Evolutionary conservation across 1,140 invertebrate species (phyloP), one percentile per base, ranked within the genome.

Genomic region (Drosophila kikkawai): DNA sequence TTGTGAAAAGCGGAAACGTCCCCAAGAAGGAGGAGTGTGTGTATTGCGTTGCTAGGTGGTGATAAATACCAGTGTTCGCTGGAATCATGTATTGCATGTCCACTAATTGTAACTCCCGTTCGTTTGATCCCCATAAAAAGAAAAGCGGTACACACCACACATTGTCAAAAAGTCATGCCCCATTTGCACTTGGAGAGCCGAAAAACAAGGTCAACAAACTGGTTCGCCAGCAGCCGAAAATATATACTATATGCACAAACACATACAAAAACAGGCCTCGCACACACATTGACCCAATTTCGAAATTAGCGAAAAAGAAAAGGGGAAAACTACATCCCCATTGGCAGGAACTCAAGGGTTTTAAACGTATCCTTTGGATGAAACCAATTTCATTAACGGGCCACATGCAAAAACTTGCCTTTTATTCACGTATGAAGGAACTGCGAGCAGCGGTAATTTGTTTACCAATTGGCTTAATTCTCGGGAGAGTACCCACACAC

Each of bases 121-220:
- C 15, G 64, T 12, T 37, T 75, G 69, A 82, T 75, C 59, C 55
- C 50, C 66, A 45, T 34, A 48, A 55, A 58, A n/a, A 50, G 51
- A 71, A 84, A 88, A 90, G 74, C 77, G 74, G 77, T 55, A 55
- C 51, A 39, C 53, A 29, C 47, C 47, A 87, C 77, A 83, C 65
- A 88, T 80, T 82, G 84, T 83, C 83, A 77, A 87, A 83, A 77
- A 86, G 75, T 82, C 83, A 84, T 79, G 65, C 78, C 67, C 50
- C 84, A 78, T 75, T 80, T 87, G 84, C 85, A 87, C 85, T 87
- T 87, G 85, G 69, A 80, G 45, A 79, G 19, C 56, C 36, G 73
- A 76, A 70, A 88, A 88, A 88, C 85, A 88, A 88, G 85, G 85
- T 88, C 87, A 88, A 79, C 59, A 90, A 88, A 88, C 85, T 88